Evolutionary conservation across 1,140 invertebrate species (phyloP).

Genomic region (Cydia fagiglandana): DNA sequence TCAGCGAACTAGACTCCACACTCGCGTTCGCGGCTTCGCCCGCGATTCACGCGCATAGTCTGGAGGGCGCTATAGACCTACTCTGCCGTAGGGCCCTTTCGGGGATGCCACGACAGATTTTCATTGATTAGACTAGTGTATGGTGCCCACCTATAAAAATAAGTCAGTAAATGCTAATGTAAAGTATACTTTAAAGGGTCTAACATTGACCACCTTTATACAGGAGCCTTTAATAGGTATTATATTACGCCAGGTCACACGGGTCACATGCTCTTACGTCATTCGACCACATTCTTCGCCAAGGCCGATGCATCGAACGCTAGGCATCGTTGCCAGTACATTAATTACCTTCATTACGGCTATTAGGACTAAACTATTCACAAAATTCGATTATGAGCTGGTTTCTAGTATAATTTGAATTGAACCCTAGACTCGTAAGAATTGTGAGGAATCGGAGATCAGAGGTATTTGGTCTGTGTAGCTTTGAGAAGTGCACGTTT

Average conservation of each 20-base stretch:
- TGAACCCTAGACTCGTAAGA: not conserved
- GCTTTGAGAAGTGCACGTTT: not conserved
- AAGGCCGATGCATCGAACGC: slow-evolving; percentile 57
- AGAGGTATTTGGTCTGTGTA: not conserved
- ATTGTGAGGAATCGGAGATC: not conserved
- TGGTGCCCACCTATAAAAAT: not conserved
- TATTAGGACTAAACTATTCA: not conserved
- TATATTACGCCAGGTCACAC: not conserved
- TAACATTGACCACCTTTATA: not conserved
- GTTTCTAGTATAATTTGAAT: not conserved
- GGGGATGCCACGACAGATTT: too few species aligned
- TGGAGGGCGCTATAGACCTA: too few species aligned
- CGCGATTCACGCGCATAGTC: too few species aligned
- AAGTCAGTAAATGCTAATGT: not conserved
- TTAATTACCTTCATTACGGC: slow-evolving; percentile 8
- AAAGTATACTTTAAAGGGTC: not conserved
- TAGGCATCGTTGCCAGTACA: slow-evolving; percentile 40
- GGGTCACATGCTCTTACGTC: slow-evolving; percentile 33
- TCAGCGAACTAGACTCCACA: too few species aligned
- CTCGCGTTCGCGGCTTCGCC: too few species aligned
- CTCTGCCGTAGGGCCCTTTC: too few species aligned
- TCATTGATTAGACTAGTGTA: too few species aligned
- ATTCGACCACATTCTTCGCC: slow-evolving; percentile 55
- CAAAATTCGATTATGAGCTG: not conserved
- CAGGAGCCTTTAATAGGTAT: not conserved